phyloP scores from a whole-genome alignment of 2,113 vertebrate genomes.

The Odocoileus hemionus region DNA sequence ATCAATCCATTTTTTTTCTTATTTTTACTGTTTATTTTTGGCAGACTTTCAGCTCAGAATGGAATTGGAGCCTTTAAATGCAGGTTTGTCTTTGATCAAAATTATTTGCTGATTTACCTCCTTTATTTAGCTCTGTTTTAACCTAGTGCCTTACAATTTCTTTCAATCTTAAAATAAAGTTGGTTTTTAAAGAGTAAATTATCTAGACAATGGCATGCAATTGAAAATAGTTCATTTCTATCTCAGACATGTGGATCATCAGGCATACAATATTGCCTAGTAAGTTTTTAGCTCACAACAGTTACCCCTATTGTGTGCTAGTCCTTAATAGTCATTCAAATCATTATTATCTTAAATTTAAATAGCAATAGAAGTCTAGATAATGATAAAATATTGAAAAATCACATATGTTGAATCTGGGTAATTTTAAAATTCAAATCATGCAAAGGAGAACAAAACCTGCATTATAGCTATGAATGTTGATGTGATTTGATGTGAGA shows the following conservation, averaged over 20 bases:
- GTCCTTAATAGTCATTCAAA: neutral
- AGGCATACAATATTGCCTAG: neutral
- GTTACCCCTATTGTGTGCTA: neutral
- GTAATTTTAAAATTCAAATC: neutral
- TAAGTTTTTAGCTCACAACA: neutral
- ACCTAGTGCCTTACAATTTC: neutral
- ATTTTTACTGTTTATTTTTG: neutral
- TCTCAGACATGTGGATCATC: neutral
- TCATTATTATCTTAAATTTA: constrained; percentile 22
- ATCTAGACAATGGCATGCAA: neutral
- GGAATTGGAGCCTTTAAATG: neutral
- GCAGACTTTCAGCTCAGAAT: neutral
- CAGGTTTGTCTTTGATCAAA: neutral
- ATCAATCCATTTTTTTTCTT: neutral
- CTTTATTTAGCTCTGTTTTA: neutral
- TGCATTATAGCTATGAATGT: neutral
- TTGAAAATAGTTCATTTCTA: constrained; percentile 15
- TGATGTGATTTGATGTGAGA: neutral
- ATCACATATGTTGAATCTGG: neutral
- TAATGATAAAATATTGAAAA: constrained; percentile 36
- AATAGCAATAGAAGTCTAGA: neutral
- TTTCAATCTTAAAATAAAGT: constrained; percentile 3
- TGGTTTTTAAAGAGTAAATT: neutral
- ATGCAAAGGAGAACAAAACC: constrained; percentile 13
- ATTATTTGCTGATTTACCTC: neutral